Percentiles rank a stretch among this genome's conserved stretches.
Evolutionary conservation across 2,888 invertebrate genomes (phyloP).

Genomic region (Ennomos erosarius): DNA sequence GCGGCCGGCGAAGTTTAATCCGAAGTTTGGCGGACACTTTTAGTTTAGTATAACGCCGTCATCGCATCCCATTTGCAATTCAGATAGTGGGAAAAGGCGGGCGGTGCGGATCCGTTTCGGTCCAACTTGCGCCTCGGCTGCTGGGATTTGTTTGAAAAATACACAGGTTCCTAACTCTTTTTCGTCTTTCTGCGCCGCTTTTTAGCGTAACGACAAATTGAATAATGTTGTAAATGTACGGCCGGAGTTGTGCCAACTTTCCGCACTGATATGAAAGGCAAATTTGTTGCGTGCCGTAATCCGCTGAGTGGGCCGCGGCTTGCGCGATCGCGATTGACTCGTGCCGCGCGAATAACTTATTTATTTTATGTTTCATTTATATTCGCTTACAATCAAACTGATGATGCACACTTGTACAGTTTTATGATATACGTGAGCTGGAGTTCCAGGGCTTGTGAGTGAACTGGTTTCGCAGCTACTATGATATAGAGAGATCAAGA

Average conservation of each 20-base stretch:
- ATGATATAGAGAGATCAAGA: conserved; percentile 2
- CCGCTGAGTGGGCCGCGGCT: conserved; percentile 28
- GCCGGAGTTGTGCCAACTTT: conserved; percentile 46
- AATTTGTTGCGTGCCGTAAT: conserved; percentile 40
- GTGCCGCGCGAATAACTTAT: conserved; percentile 34
- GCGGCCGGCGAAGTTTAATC: conserved; percentile 77
- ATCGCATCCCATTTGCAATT: conserved; percentile 82
- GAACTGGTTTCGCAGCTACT: background rate
- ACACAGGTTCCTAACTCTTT: conserved; percentile 67
- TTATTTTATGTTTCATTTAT: conserved; percentile 28
- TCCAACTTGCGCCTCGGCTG: conserved; percentile 66
- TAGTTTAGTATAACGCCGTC: conserved; percentile 82
- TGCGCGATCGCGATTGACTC: conserved; percentile 25
- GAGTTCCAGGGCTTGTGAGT: conserved; percentile 12
- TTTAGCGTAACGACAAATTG: conserved; percentile 72
- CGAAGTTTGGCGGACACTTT: conserved; percentile 83
- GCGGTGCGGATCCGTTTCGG: conserved; percentile 66
- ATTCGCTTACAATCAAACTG: conserved; percentile 26
- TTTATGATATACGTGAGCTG: conserved; percentile 14
- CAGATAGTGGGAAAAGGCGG: conserved; percentile 82
- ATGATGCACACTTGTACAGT: conserved; percentile 17
- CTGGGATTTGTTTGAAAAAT: conserved; percentile 77
- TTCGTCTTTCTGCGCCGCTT: conserved; percentile 63
- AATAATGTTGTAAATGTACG: conserved; percentile 66
- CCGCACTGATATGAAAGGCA: conserved; percentile 39